Evolutionary conservation across 1,140 invertebrate species (phyloP).

Genomic region (Palaemon carinicauda): DNA sequence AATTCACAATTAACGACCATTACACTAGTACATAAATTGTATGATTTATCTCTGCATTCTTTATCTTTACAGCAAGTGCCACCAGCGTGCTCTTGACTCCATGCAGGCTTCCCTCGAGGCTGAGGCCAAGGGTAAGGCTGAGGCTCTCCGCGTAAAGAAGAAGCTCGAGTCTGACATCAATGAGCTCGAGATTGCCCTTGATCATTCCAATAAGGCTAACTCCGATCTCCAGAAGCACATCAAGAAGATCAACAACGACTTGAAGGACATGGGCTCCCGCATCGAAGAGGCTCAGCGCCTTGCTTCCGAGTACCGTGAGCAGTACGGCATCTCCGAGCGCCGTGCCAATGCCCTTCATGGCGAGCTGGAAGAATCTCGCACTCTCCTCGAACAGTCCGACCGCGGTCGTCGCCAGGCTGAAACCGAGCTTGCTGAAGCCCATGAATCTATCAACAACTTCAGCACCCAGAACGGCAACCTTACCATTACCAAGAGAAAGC

Average conservation of each 20-base stretch:
- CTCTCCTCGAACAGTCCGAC: constrained; percentile 62
- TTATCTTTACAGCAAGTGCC: constrained; percentile 85
- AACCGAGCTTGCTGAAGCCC: constrained; percentile 72
- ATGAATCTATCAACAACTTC: constrained; percentile 68
- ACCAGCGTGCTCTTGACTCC: constrained; percentile 79
- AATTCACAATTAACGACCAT: not conserved
- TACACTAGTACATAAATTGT: not conserved
- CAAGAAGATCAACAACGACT: constrained; percentile 68
- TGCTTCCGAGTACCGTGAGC: constrained; percentile 72
- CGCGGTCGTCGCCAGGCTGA: constrained; percentile 66
- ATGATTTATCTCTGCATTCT: constrained; percentile 62
- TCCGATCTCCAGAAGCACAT: constrained; percentile 65
- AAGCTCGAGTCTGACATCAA: constrained; percentile 49
- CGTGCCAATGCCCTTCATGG: constrained; percentile 67
- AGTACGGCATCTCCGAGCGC: constrained; percentile 72
- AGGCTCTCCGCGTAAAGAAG: constrained; percentile 48
- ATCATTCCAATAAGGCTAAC: constrained; percentile 47
- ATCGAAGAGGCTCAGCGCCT: constrained; percentile 70
- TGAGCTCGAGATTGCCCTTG: constrained; percentile 43
- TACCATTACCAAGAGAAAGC: constrained; percentile 53
- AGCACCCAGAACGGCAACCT: constrained; percentile 63
- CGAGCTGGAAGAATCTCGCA: constrained; percentile 70
- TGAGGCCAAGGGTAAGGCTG: constrained; percentile 70
- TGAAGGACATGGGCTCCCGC: constrained; percentile 62
- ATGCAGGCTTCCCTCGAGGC: constrained; percentile 71